Evolutionary conservation across 2,113 vertebrate species (phyloP).

Genomic region (Spizaetus ornatus): DNA sequence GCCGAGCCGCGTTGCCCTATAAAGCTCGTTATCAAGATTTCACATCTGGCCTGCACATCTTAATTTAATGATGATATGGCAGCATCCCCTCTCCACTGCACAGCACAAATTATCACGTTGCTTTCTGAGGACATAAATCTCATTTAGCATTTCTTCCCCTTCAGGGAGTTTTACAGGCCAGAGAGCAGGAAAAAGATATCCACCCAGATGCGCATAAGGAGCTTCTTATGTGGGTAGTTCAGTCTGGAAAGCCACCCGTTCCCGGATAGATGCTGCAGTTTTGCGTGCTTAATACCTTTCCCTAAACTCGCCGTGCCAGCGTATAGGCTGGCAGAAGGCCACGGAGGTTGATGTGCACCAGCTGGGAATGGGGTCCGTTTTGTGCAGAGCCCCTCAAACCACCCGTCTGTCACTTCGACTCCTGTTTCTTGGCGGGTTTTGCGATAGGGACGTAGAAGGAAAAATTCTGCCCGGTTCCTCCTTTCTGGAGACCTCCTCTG

Average conservation of each 20-base stretch:
- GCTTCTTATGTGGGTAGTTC: background rate
- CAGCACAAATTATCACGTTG: conserved; percentile 44
- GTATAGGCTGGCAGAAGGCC: background rate
- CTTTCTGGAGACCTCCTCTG: background rate
- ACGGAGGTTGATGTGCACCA: background rate
- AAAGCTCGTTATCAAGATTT: conserved; percentile 38
- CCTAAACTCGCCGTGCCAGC: background rate
- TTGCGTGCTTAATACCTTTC: background rate
- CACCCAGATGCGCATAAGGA: background rate
- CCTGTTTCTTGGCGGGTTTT: background rate
- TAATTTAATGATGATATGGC: conserved; percentile 58
- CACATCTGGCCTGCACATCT: conserved; percentile 56
- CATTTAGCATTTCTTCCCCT: conserved; percentile 20
- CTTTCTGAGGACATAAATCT: conserved; percentile 58
- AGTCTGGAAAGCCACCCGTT: background rate
- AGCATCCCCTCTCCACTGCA: conserved; percentile 21
- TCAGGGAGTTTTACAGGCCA: conserved; percentile 33
- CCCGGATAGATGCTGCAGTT: background rate
- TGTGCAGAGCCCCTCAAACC: background rate
- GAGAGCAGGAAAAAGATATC: conserved; percentile 13
- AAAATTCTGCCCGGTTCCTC: background rate
- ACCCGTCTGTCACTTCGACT: rapidly evolving
- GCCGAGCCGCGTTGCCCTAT: background rate
- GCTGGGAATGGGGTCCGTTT: background rate
- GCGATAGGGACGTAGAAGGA: background rate